These are phyloP conservation scores for Nannobrachium achirus DNA, from an alignment of 2,113 vertebrate genomes.

Conservation along the genomic window DNA sequence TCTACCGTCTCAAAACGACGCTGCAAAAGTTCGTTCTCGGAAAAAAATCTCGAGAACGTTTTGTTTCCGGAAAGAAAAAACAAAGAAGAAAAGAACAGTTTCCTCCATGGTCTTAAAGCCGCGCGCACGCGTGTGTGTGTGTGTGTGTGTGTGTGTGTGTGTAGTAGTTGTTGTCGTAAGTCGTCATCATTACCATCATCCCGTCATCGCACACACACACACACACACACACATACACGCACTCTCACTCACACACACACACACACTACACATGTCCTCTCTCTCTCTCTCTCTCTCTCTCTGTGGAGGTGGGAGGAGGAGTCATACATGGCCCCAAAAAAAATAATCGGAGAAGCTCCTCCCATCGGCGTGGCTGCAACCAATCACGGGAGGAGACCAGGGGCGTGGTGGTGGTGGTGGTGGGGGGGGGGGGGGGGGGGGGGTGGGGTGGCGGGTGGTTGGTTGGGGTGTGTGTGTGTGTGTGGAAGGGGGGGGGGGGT, in stretches of 20 bases:
- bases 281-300: not conserved
- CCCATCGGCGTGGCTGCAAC: conserved; percentile 52
- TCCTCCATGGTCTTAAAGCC: conserved; percentile 78
- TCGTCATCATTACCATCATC: conserved; percentile 40
- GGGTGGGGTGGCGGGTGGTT: no score
- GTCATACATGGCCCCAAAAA: conserved; percentile 66
- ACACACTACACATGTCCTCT: conserved; percentile 67
- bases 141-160: conserved; percentile 11
- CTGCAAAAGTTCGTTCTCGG: conserved; percentile 82
- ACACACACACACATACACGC: conserved; percentile 57
- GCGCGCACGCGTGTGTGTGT: conserved; percentile 71
- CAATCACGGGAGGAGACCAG: conserved; percentile 61
- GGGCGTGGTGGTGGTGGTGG: no score
- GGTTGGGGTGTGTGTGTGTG: no score
- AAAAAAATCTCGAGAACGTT: no score
- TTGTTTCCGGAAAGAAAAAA: no score
- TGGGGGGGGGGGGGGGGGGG: not conserved
- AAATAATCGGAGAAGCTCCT: conserved; percentile 69
- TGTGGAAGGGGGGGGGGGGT: conserved; percentile 1
- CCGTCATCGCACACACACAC: conserved; percentile 54
- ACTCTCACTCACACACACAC: conserved; percentile 58
- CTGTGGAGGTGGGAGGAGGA: conserved; percentile 55
- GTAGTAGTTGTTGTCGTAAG: conserved; percentile 17
- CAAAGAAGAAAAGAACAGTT: no score
- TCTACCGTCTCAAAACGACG: conserved; percentile 70